These are phyloP conservation scores for Ditylenchus dipsaci DNA, from an alignment of 1,140 invertebrate species.

Conservation along the genomic window DNA sequence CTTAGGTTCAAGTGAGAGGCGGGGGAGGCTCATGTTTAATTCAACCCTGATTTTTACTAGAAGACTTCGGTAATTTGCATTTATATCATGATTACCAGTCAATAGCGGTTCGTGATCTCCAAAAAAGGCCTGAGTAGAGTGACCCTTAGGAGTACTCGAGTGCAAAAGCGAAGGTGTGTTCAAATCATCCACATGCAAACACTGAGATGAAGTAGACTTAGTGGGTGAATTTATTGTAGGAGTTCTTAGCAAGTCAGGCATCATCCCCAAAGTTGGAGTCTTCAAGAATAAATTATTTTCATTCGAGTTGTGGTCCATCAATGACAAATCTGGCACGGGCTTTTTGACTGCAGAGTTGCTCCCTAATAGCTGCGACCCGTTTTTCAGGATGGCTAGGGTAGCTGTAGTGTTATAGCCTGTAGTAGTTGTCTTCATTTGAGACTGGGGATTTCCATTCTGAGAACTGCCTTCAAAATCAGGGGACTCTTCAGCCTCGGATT, in stretches of 20 bases:
- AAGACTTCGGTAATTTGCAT: too few species aligned
- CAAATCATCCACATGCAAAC: constrained; percentile 43
- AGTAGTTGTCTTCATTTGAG: background rate
- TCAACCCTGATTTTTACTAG: too few species aligned
- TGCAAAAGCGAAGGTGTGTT: constrained; percentile 51
- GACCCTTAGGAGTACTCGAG: constrained; percentile 45
- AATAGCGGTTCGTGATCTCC: constrained; percentile 55
- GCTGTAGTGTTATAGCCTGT: background rate
- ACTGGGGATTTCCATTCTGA: background rate
- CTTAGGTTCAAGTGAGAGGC: too few species aligned
- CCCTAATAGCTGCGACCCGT: background rate
- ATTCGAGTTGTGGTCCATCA: background rate
- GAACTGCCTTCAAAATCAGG: background rate
- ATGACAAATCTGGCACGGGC: background rate
- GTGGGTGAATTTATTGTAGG: constrained; percentile 34
- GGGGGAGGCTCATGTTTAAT: too few species aligned
- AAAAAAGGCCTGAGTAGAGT: constrained; percentile 50
- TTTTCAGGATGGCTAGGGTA: background rate
- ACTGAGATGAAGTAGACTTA: constrained; percentile 22
- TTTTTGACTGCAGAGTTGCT: background rate
- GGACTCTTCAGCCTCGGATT: background rate
- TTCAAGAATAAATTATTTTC: constrained; percentile 1
- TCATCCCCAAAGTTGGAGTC: background rate
- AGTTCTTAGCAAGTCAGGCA: constrained; percentile 1
- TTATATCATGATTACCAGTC: constrained; percentile 48